These are phyloP conservation scores for Ophioderma brevispina DNA, from an alignment of 35 echinoderm and acorn worm species.

Conservation along the genomic window DNA sequence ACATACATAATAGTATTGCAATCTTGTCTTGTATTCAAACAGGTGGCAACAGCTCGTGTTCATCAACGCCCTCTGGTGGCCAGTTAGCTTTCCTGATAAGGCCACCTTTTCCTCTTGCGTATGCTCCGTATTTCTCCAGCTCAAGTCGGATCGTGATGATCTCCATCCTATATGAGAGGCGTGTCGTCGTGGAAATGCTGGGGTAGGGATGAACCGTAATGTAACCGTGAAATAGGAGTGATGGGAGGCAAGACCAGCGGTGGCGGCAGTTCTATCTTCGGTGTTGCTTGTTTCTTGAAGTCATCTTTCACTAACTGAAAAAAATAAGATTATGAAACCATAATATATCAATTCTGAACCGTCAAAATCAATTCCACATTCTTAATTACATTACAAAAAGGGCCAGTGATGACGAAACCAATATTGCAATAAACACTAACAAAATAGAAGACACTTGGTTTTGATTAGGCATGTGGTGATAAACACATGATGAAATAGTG, in stretches of 20 bases:
- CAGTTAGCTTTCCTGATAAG: conserved; percentile 85
- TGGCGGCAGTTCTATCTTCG: conserved; percentile 91
- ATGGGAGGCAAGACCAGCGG: conserved; percentile 88
- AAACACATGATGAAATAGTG: too few species aligned
- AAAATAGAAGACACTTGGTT: too few species aligned
- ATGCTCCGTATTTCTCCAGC: conserved; percentile 86
- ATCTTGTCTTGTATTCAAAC: too few species aligned
- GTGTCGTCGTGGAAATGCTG: conserved; percentile 80
- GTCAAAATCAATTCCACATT: not conserved
- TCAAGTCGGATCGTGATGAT: conserved; percentile 56
- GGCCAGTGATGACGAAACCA: too few species aligned
- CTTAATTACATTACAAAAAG: not conserved
- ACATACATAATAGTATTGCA: too few species aligned
- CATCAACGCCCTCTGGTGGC: conserved; percentile 88
- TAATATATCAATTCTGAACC: too few species aligned
- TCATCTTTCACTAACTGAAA: conserved; percentile 94
- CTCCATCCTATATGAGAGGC: conserved; percentile 78
- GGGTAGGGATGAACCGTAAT: conserved; percentile 81
- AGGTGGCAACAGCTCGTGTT: conserved; percentile 18
- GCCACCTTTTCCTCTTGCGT: conserved; percentile 92
- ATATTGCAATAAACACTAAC: too few species aligned
- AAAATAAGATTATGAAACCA: conserved; percentile 3
- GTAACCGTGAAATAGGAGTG: conserved; percentile 92
- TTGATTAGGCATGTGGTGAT: too few species aligned
- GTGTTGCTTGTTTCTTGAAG: conserved; percentile 74